Base-by-base conservation (phyloP, 2,888 invertebrate genomes). In the Cryptophagus acutangulus region DNA sequence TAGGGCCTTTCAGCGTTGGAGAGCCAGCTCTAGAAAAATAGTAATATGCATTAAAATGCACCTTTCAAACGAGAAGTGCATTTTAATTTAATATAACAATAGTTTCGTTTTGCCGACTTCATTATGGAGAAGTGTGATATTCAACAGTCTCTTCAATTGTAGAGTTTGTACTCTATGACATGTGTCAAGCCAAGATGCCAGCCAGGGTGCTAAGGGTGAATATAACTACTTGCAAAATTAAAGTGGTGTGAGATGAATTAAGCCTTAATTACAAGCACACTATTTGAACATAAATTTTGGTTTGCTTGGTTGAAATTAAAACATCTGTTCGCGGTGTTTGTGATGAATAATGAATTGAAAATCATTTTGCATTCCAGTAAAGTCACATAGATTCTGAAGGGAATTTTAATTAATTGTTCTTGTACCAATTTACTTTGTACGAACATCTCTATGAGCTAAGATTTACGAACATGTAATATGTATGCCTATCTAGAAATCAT, bases 151-250 rank as follows among this genome's bases (percentile, higher is more conserved):
- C 39, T 39, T 20, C 33, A 18, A 33, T 39, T 39, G 33, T 17
- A 33, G 33, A 33, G 39, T 39, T 39, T 24, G 33, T 20, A 39
- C 39, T 34, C 33, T 33, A 40, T 48, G 48, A 41, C 45, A 48
- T 41, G 45, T 48, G 48, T 48, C 48, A 48, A 31, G 43, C 28
- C 48, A 48, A 48, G 43, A 48, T 43, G 48, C 33, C 34, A 45
- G 37, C 25, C 30, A 17, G n/a, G n/a, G n/a, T n/a, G n/a, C n/a
- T n/a, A n/a, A 20, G 35, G 38, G 35, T 41, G 48, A 41, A 40
- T 33, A 45, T 45, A 45, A 44, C 41, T 47, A 38, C 41, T 39
- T 36, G 41, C 20, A 36, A 40, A 43, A 43, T 43, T 43, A 33
- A 36, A 43, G 46, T 41, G 39, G 38, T 41, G 39, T 33, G 34